A percentile compares a stretch with the other conserved stretches of the same genome.
These are phyloP conservation scores for Solen grandis DNA, from an alignment of 1,140 invertebrate genomes.

Conservation along the genomic window DNA sequence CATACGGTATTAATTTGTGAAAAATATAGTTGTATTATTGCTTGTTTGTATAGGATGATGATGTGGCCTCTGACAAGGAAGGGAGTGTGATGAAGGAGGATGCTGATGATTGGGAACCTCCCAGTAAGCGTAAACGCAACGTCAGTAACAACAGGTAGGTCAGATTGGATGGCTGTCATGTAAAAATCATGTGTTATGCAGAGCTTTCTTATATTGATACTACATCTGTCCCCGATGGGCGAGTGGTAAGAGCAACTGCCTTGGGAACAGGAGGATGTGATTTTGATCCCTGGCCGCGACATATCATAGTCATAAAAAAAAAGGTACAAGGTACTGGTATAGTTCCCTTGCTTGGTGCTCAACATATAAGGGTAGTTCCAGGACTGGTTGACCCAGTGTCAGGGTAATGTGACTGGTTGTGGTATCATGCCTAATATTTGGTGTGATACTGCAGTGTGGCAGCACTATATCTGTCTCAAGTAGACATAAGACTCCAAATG, in stretches of 20 bases:
- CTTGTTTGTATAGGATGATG: no score
- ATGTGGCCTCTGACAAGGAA: no score
- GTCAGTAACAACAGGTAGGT: constrained; percentile 1
- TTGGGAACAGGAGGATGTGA: neutral
- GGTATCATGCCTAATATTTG: neutral
- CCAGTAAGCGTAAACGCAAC: constrained; percentile 30
- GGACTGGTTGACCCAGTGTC: neutral
- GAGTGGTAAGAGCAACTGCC: neutral
- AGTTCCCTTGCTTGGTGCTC: neutral
- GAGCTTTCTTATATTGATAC: neutral
- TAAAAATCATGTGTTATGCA: neutral
- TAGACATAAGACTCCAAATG: neutral
- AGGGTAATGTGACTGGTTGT: neutral
- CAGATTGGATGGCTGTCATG: neutral
- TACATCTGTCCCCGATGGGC: neutral
- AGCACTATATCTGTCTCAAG: neutral
- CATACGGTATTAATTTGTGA: no score
- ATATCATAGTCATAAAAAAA: neutral
- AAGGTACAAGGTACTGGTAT: neutral
- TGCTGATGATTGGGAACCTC: constrained; percentile 50
- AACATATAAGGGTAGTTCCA: neutral
- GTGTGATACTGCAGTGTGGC: neutral
- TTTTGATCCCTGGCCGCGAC: neutral
- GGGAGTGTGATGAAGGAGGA: no score
- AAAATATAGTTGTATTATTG: no score